A percentile compares a stretch with the other conserved stretches of the same genome.
Conservation (phyloP, 1,140 invertebrate species). For the Melipona quadrifasciata region DNA sequence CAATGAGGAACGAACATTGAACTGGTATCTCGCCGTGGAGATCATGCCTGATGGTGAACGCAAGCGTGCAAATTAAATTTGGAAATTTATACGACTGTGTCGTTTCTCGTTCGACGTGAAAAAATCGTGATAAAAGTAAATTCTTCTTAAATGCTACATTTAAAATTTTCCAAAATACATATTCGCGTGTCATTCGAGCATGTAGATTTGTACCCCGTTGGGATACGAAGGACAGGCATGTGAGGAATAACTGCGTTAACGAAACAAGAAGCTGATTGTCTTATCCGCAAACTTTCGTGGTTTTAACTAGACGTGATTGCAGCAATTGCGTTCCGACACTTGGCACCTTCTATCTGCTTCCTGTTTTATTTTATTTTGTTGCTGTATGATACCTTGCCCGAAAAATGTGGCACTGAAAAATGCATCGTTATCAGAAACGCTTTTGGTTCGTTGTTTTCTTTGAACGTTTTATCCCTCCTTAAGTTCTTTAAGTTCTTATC, state of each 20-base stretch:
- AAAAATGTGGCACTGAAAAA: slow-evolving; percentile 35
- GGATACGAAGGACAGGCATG: slow-evolving; percentile 22
- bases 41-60: neutral
- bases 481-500: neutral
- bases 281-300: slow-evolving; percentile 47
- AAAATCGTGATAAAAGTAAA: neutral
- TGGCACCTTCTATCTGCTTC: slow-evolving; percentile 15
- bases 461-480: neutral
- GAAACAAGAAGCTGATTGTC: too few relatives aligned
- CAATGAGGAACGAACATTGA: slow-evolving; percentile 53
- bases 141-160: neutral
- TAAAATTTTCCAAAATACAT: neutral
- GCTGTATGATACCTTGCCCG: neutral
- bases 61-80: slow-evolving; percentile 19
- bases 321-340: slow-evolving; percentile 65
- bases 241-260: slow-evolving; percentile 55
- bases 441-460: neutral
- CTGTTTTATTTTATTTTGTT: neutral
- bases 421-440: slow-evolving; percentile 26
- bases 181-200: neutral
- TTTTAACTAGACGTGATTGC: slow-evolving; percentile 70
- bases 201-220: neutral
- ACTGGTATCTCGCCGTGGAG: slow-evolving; percentile 27
- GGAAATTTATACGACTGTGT: slow-evolving; percentile 11
- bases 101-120: neutral